phyloP scores from a whole-genome alignment of 2,888 invertebrate genomes.

The Euzophera pinguis region DNA sequence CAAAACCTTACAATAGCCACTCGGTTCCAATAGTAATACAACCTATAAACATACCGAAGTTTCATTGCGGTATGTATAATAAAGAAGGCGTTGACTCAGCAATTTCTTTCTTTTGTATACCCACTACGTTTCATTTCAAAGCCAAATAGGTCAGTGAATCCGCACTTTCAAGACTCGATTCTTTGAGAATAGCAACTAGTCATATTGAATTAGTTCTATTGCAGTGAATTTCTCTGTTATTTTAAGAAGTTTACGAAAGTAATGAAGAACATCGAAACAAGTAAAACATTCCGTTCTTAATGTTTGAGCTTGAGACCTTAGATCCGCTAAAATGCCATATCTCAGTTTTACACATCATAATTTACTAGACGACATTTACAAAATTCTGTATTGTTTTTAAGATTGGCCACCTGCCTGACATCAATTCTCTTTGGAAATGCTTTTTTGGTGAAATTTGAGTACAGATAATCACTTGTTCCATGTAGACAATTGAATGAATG shows the following conservation, averaged over 20 bases:
- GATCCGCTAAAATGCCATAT: too few relatives aligned
- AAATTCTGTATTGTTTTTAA: too few relatives aligned
- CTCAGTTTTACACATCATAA: too few relatives aligned
- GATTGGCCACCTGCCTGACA: too few relatives aligned
- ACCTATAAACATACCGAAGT: not conserved
- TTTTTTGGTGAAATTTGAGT: too few relatives aligned
- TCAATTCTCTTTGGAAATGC: too few relatives aligned
- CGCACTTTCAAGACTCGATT: conserved; percentile 11
- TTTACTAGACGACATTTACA: too few relatives aligned
- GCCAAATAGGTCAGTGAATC: conserved; percentile 21
- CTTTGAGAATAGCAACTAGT: not conserved
- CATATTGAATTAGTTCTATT: conserved; percentile 2
- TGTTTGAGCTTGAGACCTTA: too few relatives aligned
- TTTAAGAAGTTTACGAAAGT: not conserved
- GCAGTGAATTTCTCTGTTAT: not conserved
- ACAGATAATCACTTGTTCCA: too few relatives aligned
- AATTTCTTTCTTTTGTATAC: conserved; percentile 18
- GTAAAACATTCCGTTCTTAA: too few relatives aligned
- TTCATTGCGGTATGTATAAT: conserved; percentile 4
- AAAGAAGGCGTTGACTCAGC: conserved; percentile 16
- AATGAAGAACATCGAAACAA: too few relatives aligned
- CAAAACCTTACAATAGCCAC: not conserved
- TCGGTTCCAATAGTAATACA: not conserved
- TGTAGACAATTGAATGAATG: too few relatives aligned
- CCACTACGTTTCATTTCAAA: conserved; percentile 15